Base-by-base conservation (phyloP, 2,113 vertebrate genomes). In the Climacteris rufus region DNA sequence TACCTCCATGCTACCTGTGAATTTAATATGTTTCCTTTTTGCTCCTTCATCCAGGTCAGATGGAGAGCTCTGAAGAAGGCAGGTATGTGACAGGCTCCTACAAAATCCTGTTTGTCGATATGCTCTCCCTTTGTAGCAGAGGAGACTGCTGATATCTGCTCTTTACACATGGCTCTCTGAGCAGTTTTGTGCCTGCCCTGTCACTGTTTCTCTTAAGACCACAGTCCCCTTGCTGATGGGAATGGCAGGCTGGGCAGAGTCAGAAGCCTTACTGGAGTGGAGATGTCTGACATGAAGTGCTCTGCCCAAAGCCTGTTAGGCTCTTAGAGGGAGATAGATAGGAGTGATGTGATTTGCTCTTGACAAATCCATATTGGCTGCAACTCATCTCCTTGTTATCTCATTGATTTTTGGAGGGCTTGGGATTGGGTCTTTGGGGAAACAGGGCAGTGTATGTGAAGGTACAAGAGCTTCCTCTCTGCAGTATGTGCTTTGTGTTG, bases 331-430 rank as follows among this genome's bases (percentile, higher is more conserved):
- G 78, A 92, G 89, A 92, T 78, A 89, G 72, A 91, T 90, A 75
- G 83, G 60, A 60, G 68, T 82, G 76, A 87, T 92, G 94, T 92
- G 91, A 96, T 93, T 92, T 95, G 80, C 40, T 91, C 80, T 75
- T 89, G 89, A 92, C 95, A 95, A 94, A 94, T 94, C 96, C 77
- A 64, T 94, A 95, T 78, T 92, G 89, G 89, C 91, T 97, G 93
- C 89, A 96, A 95, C 91, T 94, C 91, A 94, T 94, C 94, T 95
- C 71, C 96, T 95, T 93, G 95, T 97, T 95, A 90, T 66, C 81
- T 31, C 83, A 94, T 94, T 89, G 95, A 94, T 96, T 94, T 95
- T 83, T 83, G 19, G 60, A 94, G 69, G 52, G 60, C 80, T 87
- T 74, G 89, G 94, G 93, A 81, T 84, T 93, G 60, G 80, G 60